Percentiles rank a stretch among this genome's conserved stretches.
These are phyloP conservation scores for Microcebus tavaratra DNA, from an alignment of 2,113 vertebrate genomes.

Conservation along the genomic window DNA sequence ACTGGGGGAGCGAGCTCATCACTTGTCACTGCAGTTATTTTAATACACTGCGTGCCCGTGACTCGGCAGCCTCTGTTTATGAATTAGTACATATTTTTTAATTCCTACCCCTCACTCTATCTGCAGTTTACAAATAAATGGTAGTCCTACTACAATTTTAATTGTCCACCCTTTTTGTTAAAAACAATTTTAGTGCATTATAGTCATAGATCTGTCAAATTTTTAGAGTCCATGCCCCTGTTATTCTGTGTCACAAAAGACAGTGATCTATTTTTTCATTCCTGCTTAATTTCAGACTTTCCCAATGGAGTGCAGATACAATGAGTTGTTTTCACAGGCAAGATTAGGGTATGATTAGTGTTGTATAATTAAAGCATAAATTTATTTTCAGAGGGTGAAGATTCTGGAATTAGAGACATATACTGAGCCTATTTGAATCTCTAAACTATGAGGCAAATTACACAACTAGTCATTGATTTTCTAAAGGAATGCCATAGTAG, in stretches of 20 bases:
- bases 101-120: background rate
- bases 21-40: rapidly evolving
- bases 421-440: background rate
- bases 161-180: background rate
- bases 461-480: background rate
- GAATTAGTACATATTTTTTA: background rate
- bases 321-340: background rate
- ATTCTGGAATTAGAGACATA: background rate
- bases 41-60: rapidly evolving
- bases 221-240: background rate
- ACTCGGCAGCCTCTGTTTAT: background rate
- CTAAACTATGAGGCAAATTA: background rate
- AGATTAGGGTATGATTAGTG: background rate
- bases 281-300: background rate
- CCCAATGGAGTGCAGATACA: background rate
- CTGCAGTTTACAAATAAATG: background rate
- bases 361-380: background rate
- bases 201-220: background rate
- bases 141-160: background rate
- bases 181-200: background rate
- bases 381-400: slow-evolving; percentile 14
- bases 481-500: background rate
- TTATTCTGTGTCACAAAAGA: background rate
- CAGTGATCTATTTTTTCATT: background rate
- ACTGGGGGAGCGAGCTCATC: background rate